These are phyloP conservation scores for Channa maculata DNA, from an alignment of 2,113 vertebrate species.

Conservation along the genomic window DNA sequence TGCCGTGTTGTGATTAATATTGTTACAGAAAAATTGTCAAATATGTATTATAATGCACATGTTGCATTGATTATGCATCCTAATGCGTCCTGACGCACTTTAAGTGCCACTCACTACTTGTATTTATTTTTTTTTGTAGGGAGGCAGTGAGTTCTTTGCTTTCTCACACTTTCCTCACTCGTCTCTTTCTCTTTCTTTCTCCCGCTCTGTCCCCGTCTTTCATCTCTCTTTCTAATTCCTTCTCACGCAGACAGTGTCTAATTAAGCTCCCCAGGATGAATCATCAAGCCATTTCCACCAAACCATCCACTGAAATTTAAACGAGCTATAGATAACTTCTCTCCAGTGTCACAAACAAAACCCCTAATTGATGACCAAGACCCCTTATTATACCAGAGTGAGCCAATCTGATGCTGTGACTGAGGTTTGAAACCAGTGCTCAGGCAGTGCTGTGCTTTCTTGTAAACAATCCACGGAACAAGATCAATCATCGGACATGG, in stretches of 20 bases:
- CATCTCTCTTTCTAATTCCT: neutral
- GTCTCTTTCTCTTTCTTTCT: too few relatives aligned
- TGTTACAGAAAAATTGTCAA: too few relatives aligned
- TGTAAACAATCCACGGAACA: constrained; percentile 4
- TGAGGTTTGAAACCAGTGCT: constrained; percentile 1
- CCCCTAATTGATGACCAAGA: constrained; percentile 13
- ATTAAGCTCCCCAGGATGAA: constrained; percentile 34
- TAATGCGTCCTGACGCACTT: neutral
- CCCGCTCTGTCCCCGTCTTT: neutral
- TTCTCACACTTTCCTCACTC: constrained; percentile 12
- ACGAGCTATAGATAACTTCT: constrained; percentile 30
- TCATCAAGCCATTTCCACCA: constrained; percentile 17
- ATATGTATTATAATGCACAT: too few relatives aligned
- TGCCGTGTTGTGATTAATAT: too few relatives aligned
- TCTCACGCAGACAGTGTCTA: constrained; percentile 5
- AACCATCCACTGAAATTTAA: constrained; percentile 29
- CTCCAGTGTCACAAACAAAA: constrained; percentile 34
- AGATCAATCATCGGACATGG: neutral
- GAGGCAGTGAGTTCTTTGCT: neutral
- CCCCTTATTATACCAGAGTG: constrained; percentile 1
- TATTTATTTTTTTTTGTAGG: neutral
- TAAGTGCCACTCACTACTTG: neutral
- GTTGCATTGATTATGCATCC: too few relatives aligned
- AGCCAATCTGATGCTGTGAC: constrained; percentile 10
- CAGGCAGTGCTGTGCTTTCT: neutral